Evolutionary conservation across 1,140 invertebrate genomes (phyloP).

Genomic region (Harlomillsia oculata): DNA sequence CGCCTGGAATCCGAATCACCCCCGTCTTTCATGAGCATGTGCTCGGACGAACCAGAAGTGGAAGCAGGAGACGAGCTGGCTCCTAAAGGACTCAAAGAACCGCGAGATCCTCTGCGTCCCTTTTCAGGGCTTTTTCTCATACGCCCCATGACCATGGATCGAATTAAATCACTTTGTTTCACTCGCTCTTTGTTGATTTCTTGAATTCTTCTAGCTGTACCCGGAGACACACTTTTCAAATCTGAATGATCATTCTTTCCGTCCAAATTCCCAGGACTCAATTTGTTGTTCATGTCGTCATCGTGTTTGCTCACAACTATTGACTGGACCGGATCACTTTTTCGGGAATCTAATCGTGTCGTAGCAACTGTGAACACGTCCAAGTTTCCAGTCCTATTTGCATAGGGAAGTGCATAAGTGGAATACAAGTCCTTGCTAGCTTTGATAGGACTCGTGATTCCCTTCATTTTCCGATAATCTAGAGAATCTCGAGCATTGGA

Average conservation of each 20-base stretch:
- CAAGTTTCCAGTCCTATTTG: background rate
- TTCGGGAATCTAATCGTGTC: background rate
- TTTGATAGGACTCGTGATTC: slow-evolving; percentile 7
- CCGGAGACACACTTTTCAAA: slow-evolving; percentile 39
- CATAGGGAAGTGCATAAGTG: slow-evolving; percentile 19
- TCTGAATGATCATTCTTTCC: slow-evolving; percentile 1
- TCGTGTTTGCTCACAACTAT: background rate
- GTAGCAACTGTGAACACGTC: background rate
- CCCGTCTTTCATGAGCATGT: background rate
- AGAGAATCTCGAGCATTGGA: slow-evolving; percentile 59
- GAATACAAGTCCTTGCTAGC: slow-evolving; percentile 28
- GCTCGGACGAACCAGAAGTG: slow-evolving; percentile 12
- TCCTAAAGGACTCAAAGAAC: slow-evolving; percentile 41
- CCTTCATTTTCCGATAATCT: slow-evolving; percentile 50
- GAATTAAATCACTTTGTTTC: slow-evolving; percentile 59
- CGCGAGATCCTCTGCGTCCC: slow-evolving; percentile 41
- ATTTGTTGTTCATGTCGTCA: background rate
- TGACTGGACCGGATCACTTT: background rate
- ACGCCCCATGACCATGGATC: slow-evolving; percentile 68
- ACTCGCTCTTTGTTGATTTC: slow-evolving; percentile 55
- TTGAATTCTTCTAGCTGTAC: slow-evolving; percentile 50
- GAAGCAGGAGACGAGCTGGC: slow-evolving; percentile 16
- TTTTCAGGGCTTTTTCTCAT: slow-evolving; percentile 40
- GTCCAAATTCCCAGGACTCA: background rate
- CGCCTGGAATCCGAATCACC: slow-evolving; percentile 1